These are phyloP conservation scores for Lycorma delicatula DNA, from an alignment of 1,140 invertebrate genomes.

Conservation along the genomic window DNA sequence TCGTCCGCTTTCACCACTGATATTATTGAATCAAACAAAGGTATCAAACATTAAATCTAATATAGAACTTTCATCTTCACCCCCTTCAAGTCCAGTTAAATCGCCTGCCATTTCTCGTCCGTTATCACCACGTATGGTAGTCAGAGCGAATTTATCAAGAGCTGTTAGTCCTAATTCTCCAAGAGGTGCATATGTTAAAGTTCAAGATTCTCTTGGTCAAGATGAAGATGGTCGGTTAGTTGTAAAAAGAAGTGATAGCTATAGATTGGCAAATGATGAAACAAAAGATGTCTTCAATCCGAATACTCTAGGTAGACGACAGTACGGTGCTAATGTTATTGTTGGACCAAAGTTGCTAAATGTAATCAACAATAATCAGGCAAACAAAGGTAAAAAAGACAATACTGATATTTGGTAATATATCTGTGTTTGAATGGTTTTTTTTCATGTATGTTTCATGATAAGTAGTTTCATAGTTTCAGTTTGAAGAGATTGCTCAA, in stretches of 20 bases:
- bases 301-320: constrained; percentile 24
- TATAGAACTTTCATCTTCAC: background rate
- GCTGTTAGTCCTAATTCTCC: constrained; percentile 16
- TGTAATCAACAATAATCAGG: constrained; percentile 37
- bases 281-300: constrained; percentile 25
- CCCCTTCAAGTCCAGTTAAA: constrained; percentile 13
- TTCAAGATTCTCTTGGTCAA: constrained; percentile 21
- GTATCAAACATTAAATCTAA: constrained; percentile 10
- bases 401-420: constrained; percentile 68
- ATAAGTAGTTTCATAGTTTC: background rate
- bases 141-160: constrained; percentile 18
- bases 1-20: constrained; percentile 20
- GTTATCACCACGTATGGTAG: constrained; percentile 23
- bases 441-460: background rate
- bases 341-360: constrained; percentile 27
- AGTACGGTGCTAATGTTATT: constrained; percentile 24
- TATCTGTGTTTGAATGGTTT: background rate
- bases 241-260: constrained; percentile 75
- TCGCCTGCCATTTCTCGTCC: constrained; percentile 16
- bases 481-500: too few species aligned
- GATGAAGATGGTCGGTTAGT: constrained; percentile 38
- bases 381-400: constrained; percentile 43
- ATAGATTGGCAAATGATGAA: constrained; percentile 62
- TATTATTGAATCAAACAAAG: constrained; percentile 5
- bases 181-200: constrained; percentile 29